A percentile compares a stretch with the other conserved stretches of the same genome.
Evolutionary conservation across 2,113 vertebrate genomes (phyloP).

Genomic region (Tragelaphus strepsiceros): DNA sequence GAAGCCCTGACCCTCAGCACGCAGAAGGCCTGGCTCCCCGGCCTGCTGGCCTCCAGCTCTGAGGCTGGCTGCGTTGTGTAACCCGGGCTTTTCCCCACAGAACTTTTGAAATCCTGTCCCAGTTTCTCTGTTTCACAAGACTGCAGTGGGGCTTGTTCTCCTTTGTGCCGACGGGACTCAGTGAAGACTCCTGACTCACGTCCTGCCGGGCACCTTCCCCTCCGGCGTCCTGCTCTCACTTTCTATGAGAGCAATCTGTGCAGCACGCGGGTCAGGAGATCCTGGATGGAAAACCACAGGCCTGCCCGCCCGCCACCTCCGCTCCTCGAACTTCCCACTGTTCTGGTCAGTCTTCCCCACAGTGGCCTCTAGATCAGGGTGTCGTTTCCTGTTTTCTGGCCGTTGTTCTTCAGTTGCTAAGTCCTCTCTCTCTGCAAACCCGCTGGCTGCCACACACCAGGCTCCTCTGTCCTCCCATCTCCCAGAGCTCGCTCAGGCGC

Average conservation of each 20-base stretch:
- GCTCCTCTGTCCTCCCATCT: not conserved
- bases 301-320: no score
- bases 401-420: not conserved
- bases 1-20: not conserved
- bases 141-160: not conserved
- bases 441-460: not conserved
- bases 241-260: not conserved
- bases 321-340: not conserved
- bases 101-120: not conserved
- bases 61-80: not conserved
- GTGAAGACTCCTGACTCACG: not conserved
- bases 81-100: not conserved
- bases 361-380: not conserved
- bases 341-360: not conserved
- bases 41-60: not conserved
- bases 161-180: not conserved
- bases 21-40: not conserved
- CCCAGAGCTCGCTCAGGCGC: not conserved
- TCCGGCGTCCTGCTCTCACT: not conserved
- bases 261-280: not conserved
- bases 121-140: not conserved
- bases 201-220: not conserved
- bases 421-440: not conserved
- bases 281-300: not conserved
- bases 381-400: not conserved